A percentile compares a stretch with the other conserved stretches of the same genome.
Evolutionary conservation across 1,140 invertebrate species (phyloP).

Genomic region (Delia radicum): DNA sequence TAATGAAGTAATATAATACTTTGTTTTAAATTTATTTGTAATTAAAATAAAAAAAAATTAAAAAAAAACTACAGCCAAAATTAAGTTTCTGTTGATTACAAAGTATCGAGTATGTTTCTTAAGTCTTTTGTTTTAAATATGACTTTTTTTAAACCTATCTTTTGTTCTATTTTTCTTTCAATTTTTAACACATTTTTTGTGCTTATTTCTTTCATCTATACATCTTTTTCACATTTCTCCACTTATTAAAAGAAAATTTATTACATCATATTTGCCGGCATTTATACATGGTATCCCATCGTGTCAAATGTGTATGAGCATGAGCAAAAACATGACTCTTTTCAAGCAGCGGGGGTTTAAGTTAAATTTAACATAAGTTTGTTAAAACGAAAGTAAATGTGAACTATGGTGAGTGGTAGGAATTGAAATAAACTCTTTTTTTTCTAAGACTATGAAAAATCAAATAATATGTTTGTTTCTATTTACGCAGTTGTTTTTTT

Average conservation of each 20-base stretch:
- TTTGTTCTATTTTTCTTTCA: no score
- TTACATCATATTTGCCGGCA: conserved; percentile 20
- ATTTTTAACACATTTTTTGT: not conserved
- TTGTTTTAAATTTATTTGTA: no score
- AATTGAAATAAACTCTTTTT: not conserved
- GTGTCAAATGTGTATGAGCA: not conserved
- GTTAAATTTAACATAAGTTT: not conserved
- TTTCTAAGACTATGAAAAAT: not conserved
- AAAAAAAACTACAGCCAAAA: no score
- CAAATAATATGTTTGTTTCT: not conserved
- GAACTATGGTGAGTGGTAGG: not conserved
- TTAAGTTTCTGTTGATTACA: no score
- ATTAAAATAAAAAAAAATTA: no score
- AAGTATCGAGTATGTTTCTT: no score
- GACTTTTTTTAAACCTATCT: not conserved
- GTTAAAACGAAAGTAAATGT: not conserved
- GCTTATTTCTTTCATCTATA: not conserved
- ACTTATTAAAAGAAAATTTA: conserved; percentile 20
- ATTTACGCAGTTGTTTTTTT: not conserved
- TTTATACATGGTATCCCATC: conserved; percentile 13
- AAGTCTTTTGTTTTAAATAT: no score
- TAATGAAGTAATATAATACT: no score
- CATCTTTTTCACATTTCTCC: conserved; percentile 10
- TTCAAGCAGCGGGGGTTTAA: not conserved
- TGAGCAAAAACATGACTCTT: not conserved